Percentiles rank a stretch among this genome's conserved stretches.
Conservation (phyloP, 2,797 vertebrate species). For the Danio jaintianensis region DNA sequence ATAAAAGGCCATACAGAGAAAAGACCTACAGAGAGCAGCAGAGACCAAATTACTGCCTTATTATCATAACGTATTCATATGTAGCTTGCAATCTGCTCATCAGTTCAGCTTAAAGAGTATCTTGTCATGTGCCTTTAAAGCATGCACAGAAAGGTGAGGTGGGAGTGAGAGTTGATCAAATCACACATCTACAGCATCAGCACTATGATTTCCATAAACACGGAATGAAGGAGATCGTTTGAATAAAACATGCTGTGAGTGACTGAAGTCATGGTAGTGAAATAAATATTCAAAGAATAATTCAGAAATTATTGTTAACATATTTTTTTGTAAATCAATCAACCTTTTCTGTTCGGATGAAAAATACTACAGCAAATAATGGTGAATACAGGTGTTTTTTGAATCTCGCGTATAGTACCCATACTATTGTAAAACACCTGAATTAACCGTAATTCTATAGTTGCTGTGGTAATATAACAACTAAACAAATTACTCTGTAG, state of each 20-base stretch:
- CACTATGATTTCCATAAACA: conserved; percentile 36
- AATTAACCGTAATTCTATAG: too few species aligned
- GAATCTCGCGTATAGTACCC: too few species aligned
- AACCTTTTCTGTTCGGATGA: too few species aligned
- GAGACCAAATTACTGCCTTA: conserved; percentile 16
- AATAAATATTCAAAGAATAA: too few species aligned
- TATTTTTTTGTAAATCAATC: too few species aligned
- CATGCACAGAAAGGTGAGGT: conserved; percentile 1
- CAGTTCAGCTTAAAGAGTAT: background rate
- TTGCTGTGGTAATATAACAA: too few species aligned
- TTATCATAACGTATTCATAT: conserved; percentile 33
- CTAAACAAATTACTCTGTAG: too few species aligned
- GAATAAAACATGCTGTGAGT: conserved; percentile 24
- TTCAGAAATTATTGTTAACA: too few species aligned
- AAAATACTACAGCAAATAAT: too few species aligned
- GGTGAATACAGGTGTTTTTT: too few species aligned
- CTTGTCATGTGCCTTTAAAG: conserved; percentile 14
- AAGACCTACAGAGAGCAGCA: conserved; percentile 34
- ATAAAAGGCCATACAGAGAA: conserved; percentile 17
- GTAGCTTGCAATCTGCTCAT: conserved; percentile 2
- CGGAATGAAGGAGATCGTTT: conserved; percentile 4
- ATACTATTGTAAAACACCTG: too few species aligned
- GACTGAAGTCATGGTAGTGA: background rate
- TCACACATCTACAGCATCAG: conserved; percentile 40
- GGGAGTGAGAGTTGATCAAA: conserved; percentile 30